These are phyloP conservation scores for Porites cylindrica DNA, from an alignment of 92 coral and sea anemone genomes.

Conservation along the genomic window DNA sequence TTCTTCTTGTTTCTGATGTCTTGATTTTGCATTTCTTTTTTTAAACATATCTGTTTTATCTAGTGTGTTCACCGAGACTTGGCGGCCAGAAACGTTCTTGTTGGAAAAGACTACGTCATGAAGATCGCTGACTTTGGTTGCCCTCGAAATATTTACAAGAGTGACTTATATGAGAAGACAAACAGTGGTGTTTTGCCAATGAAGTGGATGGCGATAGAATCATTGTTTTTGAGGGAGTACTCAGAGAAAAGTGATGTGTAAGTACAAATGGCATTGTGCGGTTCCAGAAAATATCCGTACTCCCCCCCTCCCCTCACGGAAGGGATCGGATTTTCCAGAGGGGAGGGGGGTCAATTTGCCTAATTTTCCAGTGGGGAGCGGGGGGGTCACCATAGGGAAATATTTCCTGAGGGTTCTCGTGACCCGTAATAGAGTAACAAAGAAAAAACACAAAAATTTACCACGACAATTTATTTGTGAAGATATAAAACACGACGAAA, in stretches of 20 bases:
- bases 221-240: constrained; percentile 82
- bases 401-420: too few relatives aligned
- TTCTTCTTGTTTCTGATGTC: too few relatives aligned
- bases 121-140: constrained; percentile 91
- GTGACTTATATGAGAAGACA: constrained; percentile 81
- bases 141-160: constrained; percentile 85
- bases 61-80: constrained; percentile 95
- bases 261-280: not conserved
- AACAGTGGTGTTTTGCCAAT: constrained; percentile 86
- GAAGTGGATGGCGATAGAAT: constrained; percentile 99
- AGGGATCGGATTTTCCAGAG: too few relatives aligned
- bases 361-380: too few relatives aligned
- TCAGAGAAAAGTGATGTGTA: constrained; percentile 95
- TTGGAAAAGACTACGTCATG: constrained; percentile 83
- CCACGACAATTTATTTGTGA: too few relatives aligned
- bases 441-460: too few relatives aligned
- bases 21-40: not conserved
- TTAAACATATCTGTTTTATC: not conserved
- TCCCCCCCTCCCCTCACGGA: too few relatives aligned
- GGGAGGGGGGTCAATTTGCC: too few relatives aligned
- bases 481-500: too few relatives aligned
- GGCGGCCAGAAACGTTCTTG: constrained; percentile 88
- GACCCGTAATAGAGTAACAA: too few relatives aligned
- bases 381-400: too few relatives aligned
- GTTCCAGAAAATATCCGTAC: too few relatives aligned